phyloP scores from a whole-genome alignment of 2,113 vertebrate species.

The Silurus asotus region DNA sequence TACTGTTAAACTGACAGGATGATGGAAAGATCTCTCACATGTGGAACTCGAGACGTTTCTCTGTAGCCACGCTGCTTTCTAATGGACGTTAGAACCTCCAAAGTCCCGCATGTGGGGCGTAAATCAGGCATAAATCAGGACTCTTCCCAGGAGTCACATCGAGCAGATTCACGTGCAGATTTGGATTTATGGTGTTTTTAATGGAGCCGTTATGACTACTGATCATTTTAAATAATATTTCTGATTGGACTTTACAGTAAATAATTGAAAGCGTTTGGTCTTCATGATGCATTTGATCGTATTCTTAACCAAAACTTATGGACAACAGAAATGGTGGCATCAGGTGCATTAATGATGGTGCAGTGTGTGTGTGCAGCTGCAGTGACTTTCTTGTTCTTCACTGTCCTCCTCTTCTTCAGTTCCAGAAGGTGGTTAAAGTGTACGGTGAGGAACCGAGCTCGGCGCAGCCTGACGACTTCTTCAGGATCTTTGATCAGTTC shows the following conservation, averaged over 20 bases:
- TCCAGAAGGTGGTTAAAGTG: constrained; percentile 78
- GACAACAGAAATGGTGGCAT: not conserved
- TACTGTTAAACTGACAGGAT: not conserved
- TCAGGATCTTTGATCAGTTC: constrained; percentile 85
- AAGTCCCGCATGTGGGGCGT: not conserved
- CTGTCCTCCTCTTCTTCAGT: constrained; percentile 63
- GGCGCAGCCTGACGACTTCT: constrained; percentile 86
- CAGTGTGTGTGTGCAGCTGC: not conserved
- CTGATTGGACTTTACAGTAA: not conserved
- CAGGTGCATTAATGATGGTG: not conserved
- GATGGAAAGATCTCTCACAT: not conserved
- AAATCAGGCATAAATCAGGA: not conserved
- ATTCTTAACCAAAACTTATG: not conserved
- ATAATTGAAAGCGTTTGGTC: not conserved
- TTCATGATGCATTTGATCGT: not conserved
- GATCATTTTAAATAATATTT: not conserved
- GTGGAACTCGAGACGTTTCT: not conserved
- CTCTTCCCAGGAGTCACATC: not conserved
- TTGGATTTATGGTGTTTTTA: not conserved
- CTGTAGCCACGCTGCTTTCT: not conserved
- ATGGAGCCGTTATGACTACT: not conserved
- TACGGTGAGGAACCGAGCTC: constrained; percentile 79
- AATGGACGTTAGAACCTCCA: not conserved
- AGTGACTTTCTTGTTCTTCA: not conserved
- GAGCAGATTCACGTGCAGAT: constrained; percentile 2